Conservation (phyloP, 1,140 invertebrate genomes). For the Drosophila guanche region DNA sequence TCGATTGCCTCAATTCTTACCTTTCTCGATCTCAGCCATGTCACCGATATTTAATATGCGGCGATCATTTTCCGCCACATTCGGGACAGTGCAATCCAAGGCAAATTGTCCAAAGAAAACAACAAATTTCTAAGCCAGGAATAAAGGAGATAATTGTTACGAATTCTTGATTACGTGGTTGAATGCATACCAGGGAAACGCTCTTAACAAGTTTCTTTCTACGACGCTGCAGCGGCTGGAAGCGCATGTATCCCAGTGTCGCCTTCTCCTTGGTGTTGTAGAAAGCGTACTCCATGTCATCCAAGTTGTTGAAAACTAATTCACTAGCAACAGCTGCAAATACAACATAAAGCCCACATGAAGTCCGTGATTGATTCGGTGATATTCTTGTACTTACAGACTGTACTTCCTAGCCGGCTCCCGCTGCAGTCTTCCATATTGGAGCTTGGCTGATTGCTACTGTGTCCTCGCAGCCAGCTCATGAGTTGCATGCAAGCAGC, state of each 20-base stretch:
- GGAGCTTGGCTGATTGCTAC: neutral
- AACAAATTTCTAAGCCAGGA: conserved; percentile 50
- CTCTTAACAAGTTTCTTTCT: conserved; percentile 34
- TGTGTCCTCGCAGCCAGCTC: conserved; percentile 16
- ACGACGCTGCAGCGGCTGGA: conserved; percentile 51
- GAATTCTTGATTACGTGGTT: neutral
- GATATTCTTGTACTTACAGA: neutral
- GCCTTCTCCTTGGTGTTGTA: conserved; percentile 48
- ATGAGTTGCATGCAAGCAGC: neutral
- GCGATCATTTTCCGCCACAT: neutral
- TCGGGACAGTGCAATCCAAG: conserved; percentile 6
- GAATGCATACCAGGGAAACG: conserved; percentile 33
- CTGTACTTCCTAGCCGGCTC: neutral
- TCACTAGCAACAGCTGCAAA: conserved; percentile 35
- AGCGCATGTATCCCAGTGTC: conserved; percentile 61
- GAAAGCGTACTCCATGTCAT: conserved; percentile 64
- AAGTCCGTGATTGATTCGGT: neutral
- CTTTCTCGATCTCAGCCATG: conserved; percentile 58
- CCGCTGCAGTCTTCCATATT: neutral
- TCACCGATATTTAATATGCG: conserved; percentile 47
- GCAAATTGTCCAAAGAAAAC: conserved; percentile 49
- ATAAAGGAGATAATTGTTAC: neutral
- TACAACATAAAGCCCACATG: neutral
- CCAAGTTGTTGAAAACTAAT: conserved; percentile 40
- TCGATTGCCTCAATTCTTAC: conserved; percentile 17